Evolutionary conservation across 1,140 invertebrate genomes (phyloP).

Genomic region (Diorhabda carinulata): DNA sequence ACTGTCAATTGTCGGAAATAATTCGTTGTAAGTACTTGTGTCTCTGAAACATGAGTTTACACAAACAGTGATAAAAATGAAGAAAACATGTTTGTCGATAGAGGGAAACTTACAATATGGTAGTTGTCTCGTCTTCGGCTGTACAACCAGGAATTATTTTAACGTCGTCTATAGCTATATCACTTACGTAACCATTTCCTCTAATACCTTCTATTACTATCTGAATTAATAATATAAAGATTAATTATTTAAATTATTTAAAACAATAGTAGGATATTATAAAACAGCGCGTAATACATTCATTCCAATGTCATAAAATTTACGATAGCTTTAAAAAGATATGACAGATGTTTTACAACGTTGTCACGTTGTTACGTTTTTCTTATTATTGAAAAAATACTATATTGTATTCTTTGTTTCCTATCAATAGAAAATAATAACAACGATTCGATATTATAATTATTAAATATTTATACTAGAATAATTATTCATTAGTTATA

Average conservation of each 20-base stretch:
- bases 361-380: too few relatives aligned
- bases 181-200: constrained; percentile 62
- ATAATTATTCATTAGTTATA: too few relatives aligned
- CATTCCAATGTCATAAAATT: too few relatives aligned
- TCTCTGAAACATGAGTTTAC: constrained; percentile 14
- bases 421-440: too few relatives aligned
- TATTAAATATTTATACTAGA: too few relatives aligned
- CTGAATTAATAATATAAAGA: constrained; percentile 45
- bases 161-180: constrained; percentile 73
- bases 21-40: constrained; percentile 10
- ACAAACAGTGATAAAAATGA: too few relatives aligned
- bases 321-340: too few relatives aligned
- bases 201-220: constrained; percentile 68
- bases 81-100: too few relatives aligned
- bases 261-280: neutral
- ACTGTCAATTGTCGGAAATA: constrained; percentile 32
- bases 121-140: constrained; percentile 24
- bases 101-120: constrained; percentile 31
- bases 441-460: too few relatives aligned
- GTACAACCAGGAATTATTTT: constrained; percentile 38
- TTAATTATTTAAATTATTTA: neutral
- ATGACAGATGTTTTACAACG: too few relatives aligned
- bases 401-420: too few relatives aligned
- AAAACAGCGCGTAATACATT: neutral
- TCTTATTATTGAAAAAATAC: too few relatives aligned